Evolutionary conservation across 2,888 invertebrate species (phyloP).

Genomic region (Buathra laborator): DNA sequence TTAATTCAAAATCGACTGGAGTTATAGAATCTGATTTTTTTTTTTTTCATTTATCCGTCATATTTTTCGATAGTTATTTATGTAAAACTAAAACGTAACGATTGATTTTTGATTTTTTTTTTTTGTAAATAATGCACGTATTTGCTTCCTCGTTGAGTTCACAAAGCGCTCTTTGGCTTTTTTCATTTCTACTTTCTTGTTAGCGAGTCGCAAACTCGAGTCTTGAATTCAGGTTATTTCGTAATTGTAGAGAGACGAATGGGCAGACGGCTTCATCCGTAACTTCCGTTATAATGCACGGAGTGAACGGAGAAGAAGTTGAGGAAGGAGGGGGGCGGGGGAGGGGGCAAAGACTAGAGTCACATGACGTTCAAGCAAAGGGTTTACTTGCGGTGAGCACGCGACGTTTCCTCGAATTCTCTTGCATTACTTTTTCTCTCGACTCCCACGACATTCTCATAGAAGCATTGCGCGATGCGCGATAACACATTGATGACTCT

Average conservation of each 20-base stretch:
- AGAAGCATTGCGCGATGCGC: conserved; percentile 3
- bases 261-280: conserved; percentile 63
- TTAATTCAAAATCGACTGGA: too few species aligned
- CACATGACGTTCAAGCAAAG: conserved; percentile 46
- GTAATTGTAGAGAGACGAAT: conserved; percentile 62
- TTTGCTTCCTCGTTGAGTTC: neutral
- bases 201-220: conserved; percentile 35
- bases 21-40: too few species aligned
- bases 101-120: neutral
- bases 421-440: conserved; percentile 22
- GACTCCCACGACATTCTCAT: conserved; percentile 44
- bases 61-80: too few species aligned
- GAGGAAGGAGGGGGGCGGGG: conserved; percentile 11
- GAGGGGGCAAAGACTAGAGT: neutral
- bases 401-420: conserved; percentile 37
- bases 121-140: neutral
- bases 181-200: conserved; percentile 4
- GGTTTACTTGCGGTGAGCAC: conserved; percentile 22
- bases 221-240: conserved; percentile 57
- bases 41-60: too few species aligned
- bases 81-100: neutral
- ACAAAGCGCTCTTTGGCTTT: neutral
- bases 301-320: conserved; percentile 20
- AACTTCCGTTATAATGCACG: conserved; percentile 64
- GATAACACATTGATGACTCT: conserved; percentile 43